Evolutionary conservation across 1,140 invertebrate genomes (phyloP).

Genomic region (Lutraria rhynchaena): DNA sequence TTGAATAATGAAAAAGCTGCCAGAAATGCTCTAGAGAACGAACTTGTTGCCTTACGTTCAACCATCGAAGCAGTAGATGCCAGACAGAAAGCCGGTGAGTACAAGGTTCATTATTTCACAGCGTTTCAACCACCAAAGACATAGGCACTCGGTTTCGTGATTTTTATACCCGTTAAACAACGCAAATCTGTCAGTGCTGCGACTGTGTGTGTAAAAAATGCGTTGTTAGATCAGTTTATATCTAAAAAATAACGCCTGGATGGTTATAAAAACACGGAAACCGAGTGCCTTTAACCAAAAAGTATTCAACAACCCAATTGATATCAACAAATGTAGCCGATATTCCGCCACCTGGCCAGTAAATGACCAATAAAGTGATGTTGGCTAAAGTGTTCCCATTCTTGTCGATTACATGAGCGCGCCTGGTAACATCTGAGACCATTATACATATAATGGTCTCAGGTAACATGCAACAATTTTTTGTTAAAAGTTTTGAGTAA

Average conservation of each 20-base stretch:
- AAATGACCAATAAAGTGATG: no score
- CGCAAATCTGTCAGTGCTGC: not conserved
- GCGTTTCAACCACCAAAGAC: not conserved
- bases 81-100: conserved; percentile 14
- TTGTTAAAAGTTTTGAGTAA: no score
- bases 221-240: not conserved
- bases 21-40: not conserved
- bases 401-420: no score
- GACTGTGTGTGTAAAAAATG: no score
- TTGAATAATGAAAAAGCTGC: conserved; percentile 24
- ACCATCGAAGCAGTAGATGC: not conserved
- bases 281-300: no score
- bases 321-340: no score
- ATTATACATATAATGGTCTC: no score
- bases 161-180: not conserved
- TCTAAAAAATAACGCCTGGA: not conserved
- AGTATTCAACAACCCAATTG: no score
- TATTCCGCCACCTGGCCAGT: no score
- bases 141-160: not conserved
- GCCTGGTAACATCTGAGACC: no score
- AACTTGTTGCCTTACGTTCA: conserved; percentile 6
- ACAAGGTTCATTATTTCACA: not conserved
- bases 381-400: no score
- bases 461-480: no score
- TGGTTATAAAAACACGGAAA: not conserved